Percentiles rank a stretch among this genome's conserved stretches.
Evolutionary conservation across 2,113 vertebrate genomes (phyloP).

Genomic region (Dromas ardeola): DNA sequence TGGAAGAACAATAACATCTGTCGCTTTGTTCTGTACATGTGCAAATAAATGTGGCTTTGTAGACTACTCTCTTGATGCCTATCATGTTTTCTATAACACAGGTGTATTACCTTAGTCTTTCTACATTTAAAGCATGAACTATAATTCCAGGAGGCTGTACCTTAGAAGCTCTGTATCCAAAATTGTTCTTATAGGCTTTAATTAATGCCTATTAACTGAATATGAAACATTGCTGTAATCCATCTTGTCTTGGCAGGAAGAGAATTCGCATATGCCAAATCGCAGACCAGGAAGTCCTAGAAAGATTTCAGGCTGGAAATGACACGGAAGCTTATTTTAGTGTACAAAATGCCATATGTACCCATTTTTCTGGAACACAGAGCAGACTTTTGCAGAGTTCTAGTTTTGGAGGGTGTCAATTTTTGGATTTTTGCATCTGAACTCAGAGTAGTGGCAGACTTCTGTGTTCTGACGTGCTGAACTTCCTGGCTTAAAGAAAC

Average conservation of each 20-base stretch:
- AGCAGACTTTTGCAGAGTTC: background rate
- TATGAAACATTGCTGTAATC: background rate
- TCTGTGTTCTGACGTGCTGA: background rate
- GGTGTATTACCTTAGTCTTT: background rate
- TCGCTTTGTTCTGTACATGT: conserved; percentile 77
- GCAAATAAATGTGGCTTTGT: conserved; percentile 83
- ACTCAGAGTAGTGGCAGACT: background rate
- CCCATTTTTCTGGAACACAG: background rate
- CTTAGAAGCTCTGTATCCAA: background rate
- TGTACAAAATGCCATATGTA: background rate
- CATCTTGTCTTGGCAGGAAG: background rate
- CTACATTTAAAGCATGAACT: background rate
- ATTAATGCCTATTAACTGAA: background rate
- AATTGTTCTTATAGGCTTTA: background rate
- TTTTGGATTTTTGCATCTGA: background rate
- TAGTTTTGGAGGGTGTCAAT: background rate
- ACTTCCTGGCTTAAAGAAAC: background rate
- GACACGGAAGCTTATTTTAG: background rate
- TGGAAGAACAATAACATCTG: conserved; percentile 68
- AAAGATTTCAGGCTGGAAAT: background rate
- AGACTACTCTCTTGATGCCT: conserved; percentile 62
- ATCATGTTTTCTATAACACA: conserved; percentile 36
- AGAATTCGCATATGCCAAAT: background rate
- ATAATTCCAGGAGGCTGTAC: background rate
- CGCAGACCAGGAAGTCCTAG: background rate